A percentile compares a stretch with the other conserved stretches of the same genome.
phyloP scores from a whole-genome alignment of 2,113 vertebrate species.

The Pelecanoides urinatrix region DNA sequence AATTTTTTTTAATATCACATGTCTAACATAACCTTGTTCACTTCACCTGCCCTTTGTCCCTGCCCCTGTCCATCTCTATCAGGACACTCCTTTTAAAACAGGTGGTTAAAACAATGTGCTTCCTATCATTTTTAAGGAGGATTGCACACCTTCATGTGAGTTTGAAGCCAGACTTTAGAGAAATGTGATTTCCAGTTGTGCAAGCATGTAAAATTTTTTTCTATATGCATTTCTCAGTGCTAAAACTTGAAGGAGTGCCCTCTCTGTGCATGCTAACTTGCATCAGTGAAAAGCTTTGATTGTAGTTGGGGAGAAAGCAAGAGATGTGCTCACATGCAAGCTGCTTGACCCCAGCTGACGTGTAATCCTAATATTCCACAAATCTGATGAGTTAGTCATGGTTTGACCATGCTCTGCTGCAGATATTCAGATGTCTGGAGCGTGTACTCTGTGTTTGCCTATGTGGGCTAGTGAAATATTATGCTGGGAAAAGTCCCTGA shows the following conservation, averaged over 20 bases:
- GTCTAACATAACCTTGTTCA: neutral
- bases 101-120: neutral
- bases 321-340: neutral
- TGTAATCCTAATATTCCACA: neutral
- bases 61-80: neutral
- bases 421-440: slow-evolving; percentile 23
- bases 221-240: neutral
- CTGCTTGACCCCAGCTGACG: neutral
- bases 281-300: neutral
- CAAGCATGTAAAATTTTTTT: neutral
- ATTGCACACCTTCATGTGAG: neutral
- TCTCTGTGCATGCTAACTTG: neutral
- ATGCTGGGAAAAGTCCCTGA: slow-evolving; percentile 70
- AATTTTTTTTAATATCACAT: neutral
- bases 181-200: neutral
- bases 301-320: neutral
- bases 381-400: neutral
- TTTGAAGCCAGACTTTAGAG: neutral
- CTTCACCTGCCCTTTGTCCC: neutral
- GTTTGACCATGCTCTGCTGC: neutral
- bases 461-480: slow-evolving; percentile 67
- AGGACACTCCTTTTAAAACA: neutral
- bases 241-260: neutral
- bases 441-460: neutral
- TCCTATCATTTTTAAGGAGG: neutral